Evolutionary conservation across 2,888 invertebrate species (phyloP).

Genomic region (Lasioglossum malachurum): DNA sequence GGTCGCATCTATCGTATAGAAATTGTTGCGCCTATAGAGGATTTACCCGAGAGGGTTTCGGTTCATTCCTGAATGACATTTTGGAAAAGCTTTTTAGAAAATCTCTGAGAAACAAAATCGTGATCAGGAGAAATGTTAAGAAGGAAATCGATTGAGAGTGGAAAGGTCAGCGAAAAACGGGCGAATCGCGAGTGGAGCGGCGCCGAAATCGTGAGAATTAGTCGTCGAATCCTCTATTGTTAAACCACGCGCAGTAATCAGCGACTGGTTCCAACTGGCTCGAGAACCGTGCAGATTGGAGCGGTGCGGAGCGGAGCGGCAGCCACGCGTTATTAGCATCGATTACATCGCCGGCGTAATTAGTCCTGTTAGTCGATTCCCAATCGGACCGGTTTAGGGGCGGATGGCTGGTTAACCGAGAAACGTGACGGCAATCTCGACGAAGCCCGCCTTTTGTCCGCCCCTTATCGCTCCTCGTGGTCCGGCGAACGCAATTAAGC

Average conservation of each 20-base stretch:
- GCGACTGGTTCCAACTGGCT: neutral
- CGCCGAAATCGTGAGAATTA: neutral
- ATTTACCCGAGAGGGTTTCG: too few relatives aligned
- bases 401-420: slow-evolving; percentile 31
- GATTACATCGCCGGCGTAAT: slow-evolving; percentile 58
- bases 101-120: neutral
- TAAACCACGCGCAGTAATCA: neutral
- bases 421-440: slow-evolving; percentile 68
- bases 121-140: neutral
- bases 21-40: too few relatives aligned
- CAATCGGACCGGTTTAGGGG: slow-evolving; percentile 30
- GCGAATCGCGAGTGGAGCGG: neutral
- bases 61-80: too few relatives aligned
- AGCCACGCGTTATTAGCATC: slow-evolving; percentile 55
- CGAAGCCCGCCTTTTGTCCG: slow-evolving; percentile 58
- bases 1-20: too few relatives aligned
- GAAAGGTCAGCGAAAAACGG: neutral
- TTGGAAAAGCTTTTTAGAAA: too few relatives aligned
- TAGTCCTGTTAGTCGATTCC: slow-evolving; percentile 59
- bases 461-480: slow-evolving; percentile 64
- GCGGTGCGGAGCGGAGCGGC: slow-evolving; percentile 15
- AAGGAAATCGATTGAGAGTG: neutral
- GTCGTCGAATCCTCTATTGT: slow-evolving; percentile 1
- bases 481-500: slow-evolving; percentile 67
- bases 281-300: slow-evolving; percentile 3